A percentile compares a stretch with the other conserved stretches of the same genome.
phyloP scores from a whole-genome alignment of 2,113 vertebrate species.

The Reinhardtius hippoglossoides region DNA sequence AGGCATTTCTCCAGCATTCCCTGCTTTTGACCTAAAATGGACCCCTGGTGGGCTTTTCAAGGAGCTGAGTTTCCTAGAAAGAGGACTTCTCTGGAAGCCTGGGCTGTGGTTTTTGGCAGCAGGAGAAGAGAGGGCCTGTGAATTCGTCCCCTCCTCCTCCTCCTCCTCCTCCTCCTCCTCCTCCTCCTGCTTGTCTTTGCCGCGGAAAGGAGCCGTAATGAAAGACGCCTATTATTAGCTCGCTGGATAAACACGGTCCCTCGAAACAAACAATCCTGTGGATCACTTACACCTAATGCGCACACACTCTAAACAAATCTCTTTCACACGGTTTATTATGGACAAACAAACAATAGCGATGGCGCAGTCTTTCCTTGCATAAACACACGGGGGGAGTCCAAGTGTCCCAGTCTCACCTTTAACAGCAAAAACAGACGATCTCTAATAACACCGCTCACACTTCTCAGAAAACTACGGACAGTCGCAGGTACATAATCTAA shows the following conservation, averaged over 20 bases:
- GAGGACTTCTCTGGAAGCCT: constrained; percentile 40
- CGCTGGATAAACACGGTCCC: constrained; percentile 35
- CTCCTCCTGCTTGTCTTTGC: constrained; percentile 22
- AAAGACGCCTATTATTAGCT: constrained; percentile 70
- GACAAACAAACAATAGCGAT: constrained; percentile 49
- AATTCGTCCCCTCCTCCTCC: constrained; percentile 24
- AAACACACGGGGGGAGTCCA: background rate
- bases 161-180: constrained; percentile 5
- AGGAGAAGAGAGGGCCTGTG: background rate
- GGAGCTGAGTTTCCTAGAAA: constrained; percentile 75
- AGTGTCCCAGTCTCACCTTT: constrained; percentile 8
- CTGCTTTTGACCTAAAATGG: constrained; percentile 56
- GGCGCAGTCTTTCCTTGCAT: background rate
- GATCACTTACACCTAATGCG: background rate
- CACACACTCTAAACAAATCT: background rate
- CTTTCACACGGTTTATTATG: constrained; percentile 22
- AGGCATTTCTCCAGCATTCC: constrained; percentile 13
- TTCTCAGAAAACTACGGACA: background rate
- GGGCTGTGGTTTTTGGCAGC: constrained; percentile 67
- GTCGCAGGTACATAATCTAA: too few relatives aligned
- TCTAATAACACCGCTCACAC: background rate
- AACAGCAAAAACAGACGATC: constrained; percentile 46
- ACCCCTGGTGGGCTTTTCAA: constrained; percentile 49
- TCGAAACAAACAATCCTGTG: constrained; percentile 29
- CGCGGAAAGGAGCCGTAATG: constrained; percentile 40